Base-by-base conservation (phyloP, 1,140 invertebrate species). In the Plodia interpunctella region DNA sequence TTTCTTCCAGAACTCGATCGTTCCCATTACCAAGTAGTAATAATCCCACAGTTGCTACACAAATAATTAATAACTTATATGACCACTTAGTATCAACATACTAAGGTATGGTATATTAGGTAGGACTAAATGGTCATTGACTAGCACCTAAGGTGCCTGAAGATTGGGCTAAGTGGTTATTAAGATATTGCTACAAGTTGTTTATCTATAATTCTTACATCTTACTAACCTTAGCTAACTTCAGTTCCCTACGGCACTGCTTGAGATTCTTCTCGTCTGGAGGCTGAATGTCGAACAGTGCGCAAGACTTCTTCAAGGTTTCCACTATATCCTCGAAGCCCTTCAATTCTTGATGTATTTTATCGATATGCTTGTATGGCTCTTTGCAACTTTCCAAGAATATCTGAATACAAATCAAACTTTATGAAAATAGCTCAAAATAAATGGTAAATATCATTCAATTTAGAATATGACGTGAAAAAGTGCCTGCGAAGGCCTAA, bases 1-100 rank as follows among this genome's bases (percentile, higher is more conserved):
- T 21, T 93, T 95, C 80, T 98, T 97, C 97, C 97, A 98, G 80
- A 97, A 94, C 56, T 96, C 92, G 55, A 98, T 94, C 61, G 93
- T 95, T 0, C 94, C 94, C 71, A 92, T 91, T 3, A 98, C 94
- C 11, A 98, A 93, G 62, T 93, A 91, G 13, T 96, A 93, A 77
- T 97, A 98, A 88, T 98, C 97, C 97, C 98, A 98, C 5, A 98
- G 87, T 76, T 94, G 91, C 90, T 95, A 15, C 80, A 77, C 63
- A 60, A 28, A 62, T 49, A 44, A 10, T 44, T n/a, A n/a, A n/a
- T n/a, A n/a, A n/a, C n/a, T n/a, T n/a, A n/a, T n/a, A n/a, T n/a
- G n/a, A n/a, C n/a, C n/a, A n/a, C n/a, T n/a, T n/a, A n/a, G n/a
- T n/a, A n/a, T n/a, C n/a, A n/a, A n/a, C n/a, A n/a, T n/a, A n/a